These are phyloP conservation scores for Platycnemis pennipes DNA, from an alignment of 2,888 invertebrate genomes.

Conservation along the genomic window DNA sequence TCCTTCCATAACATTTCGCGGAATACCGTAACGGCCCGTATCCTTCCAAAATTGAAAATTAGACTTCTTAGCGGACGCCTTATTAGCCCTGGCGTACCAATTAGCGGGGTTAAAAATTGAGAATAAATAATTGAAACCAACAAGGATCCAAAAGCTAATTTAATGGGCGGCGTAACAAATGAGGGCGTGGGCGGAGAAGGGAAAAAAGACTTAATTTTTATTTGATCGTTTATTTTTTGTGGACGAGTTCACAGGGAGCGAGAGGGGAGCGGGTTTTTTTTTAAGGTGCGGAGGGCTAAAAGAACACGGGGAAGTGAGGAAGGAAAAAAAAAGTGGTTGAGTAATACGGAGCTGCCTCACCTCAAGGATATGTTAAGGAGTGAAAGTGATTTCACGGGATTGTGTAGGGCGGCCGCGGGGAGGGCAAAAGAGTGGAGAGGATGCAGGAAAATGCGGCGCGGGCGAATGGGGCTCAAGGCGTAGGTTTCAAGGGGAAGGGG, in stretches of 20 bases:
- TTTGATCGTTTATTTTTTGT: neutral
- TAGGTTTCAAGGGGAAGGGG: no score
- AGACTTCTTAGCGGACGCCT: neutral
- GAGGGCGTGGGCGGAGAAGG: neutral
- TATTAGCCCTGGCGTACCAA: neutral
- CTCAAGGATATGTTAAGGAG: conserved; percentile 60
- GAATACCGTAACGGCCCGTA: neutral
- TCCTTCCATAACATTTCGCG: neutral
- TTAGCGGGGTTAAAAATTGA: neutral
- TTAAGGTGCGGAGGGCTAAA: neutral
- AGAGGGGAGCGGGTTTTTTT: neutral
- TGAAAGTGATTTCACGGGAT: conserved; percentile 44
- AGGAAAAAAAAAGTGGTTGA: neutral
- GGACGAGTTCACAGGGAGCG: neutral
- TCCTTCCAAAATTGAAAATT: neutral
- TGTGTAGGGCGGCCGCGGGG: neutral
- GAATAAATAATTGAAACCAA: neutral
- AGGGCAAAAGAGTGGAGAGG: conserved; percentile 13
- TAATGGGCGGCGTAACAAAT: conserved; percentile 20
- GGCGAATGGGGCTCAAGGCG: no score
- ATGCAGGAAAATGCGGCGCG: no score
- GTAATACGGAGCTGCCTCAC: neutral
- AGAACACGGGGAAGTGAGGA: neutral
- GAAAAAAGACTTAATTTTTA: neutral
- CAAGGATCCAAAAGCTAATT: neutral